Conservation (phyloP, 2,113 vertebrate species). For the Pionites leucogaster region DNA sequence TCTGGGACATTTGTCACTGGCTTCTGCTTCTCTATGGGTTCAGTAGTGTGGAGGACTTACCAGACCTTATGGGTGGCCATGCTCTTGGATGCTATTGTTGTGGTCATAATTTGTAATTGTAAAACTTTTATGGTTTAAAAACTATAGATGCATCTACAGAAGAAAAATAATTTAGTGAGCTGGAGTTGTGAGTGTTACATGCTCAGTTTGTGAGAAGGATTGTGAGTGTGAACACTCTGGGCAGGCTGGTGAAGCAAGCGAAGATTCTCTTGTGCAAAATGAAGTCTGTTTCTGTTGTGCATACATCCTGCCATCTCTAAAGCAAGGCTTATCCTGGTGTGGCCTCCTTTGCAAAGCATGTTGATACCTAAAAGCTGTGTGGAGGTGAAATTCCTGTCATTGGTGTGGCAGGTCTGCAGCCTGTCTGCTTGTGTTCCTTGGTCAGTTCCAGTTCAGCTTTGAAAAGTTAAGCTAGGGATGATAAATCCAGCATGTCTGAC, state of each 20-base stretch:
- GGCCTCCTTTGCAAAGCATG: background rate
- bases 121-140: background rate
- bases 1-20: rapidly evolving
- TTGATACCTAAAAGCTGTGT: background rate
- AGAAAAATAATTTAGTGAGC: background rate
- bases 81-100: rapidly evolving
- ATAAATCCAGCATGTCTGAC: background rate
- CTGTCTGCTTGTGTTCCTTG: background rate
- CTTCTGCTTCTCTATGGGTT: background rate
- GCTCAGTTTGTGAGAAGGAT: background rate
- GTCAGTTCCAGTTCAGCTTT: background rate
- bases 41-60: background rate
- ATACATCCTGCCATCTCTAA: background rate
- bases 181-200: background rate
- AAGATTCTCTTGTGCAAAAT: background rate
- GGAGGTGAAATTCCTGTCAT: background rate
- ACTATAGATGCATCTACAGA: background rate
- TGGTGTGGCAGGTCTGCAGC: rapidly evolving
- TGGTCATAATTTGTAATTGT: background rate
- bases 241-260: background rate
- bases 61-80: rapidly evolving
- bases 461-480: background rate
- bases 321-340: background rate
- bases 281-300: background rate
- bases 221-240: background rate